phyloP scores from a whole-genome alignment of 2,797 vertebrate genomes.

The Furcifer pardalis region DNA sequence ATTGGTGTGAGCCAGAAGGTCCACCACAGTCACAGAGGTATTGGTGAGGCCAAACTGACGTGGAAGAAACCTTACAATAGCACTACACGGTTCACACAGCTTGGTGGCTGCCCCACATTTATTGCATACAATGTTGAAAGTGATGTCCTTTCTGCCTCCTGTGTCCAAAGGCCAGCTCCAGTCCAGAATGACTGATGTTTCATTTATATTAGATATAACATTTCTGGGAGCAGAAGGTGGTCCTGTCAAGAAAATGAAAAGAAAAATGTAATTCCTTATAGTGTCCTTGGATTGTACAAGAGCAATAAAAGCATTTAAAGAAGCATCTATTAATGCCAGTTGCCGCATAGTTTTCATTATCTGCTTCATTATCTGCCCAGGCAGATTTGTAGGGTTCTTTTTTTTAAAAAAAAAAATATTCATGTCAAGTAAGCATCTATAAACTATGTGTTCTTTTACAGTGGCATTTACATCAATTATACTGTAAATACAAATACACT shows the following conservation, averaged over 20 bases:
- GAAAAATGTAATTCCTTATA: conserved; percentile 44
- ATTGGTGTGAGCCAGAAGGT: conserved; percentile 96
- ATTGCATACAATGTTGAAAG: conserved; percentile 93
- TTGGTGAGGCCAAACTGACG: conserved; percentile 88
- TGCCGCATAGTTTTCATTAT: conserved; percentile 49
- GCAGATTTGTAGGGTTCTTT: conserved; percentile 1
- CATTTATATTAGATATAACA: conserved; percentile 97
- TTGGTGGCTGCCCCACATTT: conserved; percentile 80
- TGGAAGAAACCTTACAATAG: conserved; percentile 90
- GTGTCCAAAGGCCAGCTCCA: conserved; percentile 96
- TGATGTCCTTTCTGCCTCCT: conserved; percentile 90
- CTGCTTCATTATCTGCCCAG: conserved; percentile 45
- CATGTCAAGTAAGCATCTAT: conserved; percentile 6
- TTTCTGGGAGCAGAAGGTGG: conserved; percentile 94
- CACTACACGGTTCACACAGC: conserved; percentile 89
- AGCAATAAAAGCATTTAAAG: conserved; percentile 29
- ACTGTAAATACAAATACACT: conserved; percentile 27
- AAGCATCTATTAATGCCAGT: conserved; percentile 28
- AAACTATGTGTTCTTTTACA: conserved; percentile 18
- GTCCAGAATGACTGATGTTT: conserved; percentile 97
- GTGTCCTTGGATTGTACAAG: conserved; percentile 14
- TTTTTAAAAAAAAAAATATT: conserved; percentile 16
- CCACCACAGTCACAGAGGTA: conserved; percentile 92
- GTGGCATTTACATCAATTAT: conserved; percentile 26
- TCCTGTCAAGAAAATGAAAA: conserved; percentile 75